A percentile compares a stretch with the other conserved stretches of the same genome.
phyloP scores from a whole-genome alignment of 2,888 invertebrate genomes.

The Macrosiphum euphorbiae region DNA sequence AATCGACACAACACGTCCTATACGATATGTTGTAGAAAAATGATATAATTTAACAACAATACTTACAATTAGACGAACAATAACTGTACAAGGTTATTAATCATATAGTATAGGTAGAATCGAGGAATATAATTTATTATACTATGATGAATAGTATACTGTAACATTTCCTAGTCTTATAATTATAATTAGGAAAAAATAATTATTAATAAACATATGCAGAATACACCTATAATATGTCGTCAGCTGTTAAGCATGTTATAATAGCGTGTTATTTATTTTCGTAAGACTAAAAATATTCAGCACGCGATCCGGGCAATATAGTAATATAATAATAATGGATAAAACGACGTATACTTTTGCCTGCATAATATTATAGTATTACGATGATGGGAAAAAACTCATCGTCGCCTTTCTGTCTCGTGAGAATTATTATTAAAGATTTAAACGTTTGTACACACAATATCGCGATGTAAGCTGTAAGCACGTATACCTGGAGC shows the following conservation, averaged over 20 bases:
- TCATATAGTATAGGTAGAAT: background rate
- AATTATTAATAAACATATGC: background rate
- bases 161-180: background rate
- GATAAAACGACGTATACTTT: background rate
- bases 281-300: background rate
- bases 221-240: background rate
- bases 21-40: background rate
- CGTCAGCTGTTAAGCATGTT: background rate
- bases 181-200: background rate
- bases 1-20: background rate
- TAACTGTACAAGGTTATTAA: background rate
- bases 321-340: background rate
- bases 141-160: background rate
- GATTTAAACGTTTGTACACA: background rate
- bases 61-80: background rate
- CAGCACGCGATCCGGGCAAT: background rate
- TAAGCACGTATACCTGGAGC: background rate
- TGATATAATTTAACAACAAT: background rate
- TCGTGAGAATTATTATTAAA: constrained; percentile 3
- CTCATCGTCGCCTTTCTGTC: background rate
- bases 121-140: background rate
- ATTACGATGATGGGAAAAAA: background rate
- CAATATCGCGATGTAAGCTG: background rate
- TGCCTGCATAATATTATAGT: background rate
- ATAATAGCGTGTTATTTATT: background rate